Conservation (phyloP, 37 sponge, comb jelly and placozoan genomes). For the Chondrilla cf. caribensis region DNA sequence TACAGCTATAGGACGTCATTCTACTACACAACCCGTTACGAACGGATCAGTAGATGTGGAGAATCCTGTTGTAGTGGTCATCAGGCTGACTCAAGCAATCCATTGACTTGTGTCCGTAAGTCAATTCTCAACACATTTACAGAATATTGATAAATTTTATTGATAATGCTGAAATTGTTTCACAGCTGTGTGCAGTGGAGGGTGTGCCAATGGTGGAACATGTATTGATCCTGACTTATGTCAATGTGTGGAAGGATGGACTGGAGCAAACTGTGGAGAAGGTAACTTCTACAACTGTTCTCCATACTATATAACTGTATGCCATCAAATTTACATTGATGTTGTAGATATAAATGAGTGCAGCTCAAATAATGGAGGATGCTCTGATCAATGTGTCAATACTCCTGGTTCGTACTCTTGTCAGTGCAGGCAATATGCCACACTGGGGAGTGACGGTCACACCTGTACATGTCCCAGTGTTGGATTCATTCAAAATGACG, state of each 20-base stretch:
- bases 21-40: background rate
- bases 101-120: no score
- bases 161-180: no score
- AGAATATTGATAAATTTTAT: no score
- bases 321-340: no score
- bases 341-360: slow-evolving; percentile 13
- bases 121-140: no score
- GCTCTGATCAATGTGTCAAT: background rate
- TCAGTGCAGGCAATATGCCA: background rate
- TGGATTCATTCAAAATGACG: no score
- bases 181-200: slow-evolving; percentile 13
- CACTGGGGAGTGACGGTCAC: no score
- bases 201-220: slow-evolving; percentile 15
- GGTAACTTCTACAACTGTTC: background rate
- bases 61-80: background rate
- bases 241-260: background rate
- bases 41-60: background rate
- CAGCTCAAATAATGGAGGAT: slow-evolving; percentile 6
- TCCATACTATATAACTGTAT: no score
- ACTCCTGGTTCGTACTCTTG: slow-evolving; percentile 7
- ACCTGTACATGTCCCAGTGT: no score
- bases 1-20: no score
- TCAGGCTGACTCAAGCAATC: background rate
- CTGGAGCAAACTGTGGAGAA: slow-evolving; percentile 2
- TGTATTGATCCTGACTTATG: slow-evolving; percentile 6